Evolutionary conservation across 2,113 vertebrate species (phyloP), one percentile per base, ranked within the genome.

Genomic region (Glaucidium brasilianum): DNA sequence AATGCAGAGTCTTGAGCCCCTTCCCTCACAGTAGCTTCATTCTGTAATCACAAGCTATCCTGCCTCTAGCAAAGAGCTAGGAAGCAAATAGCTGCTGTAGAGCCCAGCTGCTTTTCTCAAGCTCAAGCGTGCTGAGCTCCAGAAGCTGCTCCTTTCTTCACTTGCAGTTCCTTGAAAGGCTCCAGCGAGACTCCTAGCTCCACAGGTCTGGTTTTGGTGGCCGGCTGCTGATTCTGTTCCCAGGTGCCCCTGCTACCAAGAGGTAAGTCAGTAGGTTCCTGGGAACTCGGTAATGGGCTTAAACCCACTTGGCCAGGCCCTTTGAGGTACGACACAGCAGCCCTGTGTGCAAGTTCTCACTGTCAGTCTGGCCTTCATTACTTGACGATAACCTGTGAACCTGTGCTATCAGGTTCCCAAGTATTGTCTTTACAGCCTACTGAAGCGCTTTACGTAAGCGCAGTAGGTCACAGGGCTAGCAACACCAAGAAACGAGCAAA

Each of bases 371-470:
- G 45, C 77, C 77, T 75, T 89, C 16, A 39, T 32, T 30, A 37
- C 20, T 55, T 52, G 7, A 9, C 4, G 35, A 37, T 18, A 84
- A 56, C 34, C 30, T 11, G 16, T 3, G 16, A 84, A 56, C 34
- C 30, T 11, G 16, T 3, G 16, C 14, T 63, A 27, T 26, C 64
- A 49, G 8, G 4, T 45, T 50, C 41, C 41, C 26, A 2, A 13
- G 5, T 12, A 18, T 26, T 59, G 59, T 14, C 43, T 82, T 75
- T 9, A 63, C 66, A 93, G 29, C 29, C 53, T 52, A 3, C 49
- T 35, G 76, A 76, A 69, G 18, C 1, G 1, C 30, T 82, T 94
- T 18, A 32, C 0, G 0, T 17, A 27, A 86, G 27, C 0, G 0
- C 16, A 37, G 47, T 5, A 68, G 26, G 32, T 49, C 4, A 0